Conservation (phyloP, 1,140 invertebrate species). For the Anoplolepis gracilipes region DNA sequence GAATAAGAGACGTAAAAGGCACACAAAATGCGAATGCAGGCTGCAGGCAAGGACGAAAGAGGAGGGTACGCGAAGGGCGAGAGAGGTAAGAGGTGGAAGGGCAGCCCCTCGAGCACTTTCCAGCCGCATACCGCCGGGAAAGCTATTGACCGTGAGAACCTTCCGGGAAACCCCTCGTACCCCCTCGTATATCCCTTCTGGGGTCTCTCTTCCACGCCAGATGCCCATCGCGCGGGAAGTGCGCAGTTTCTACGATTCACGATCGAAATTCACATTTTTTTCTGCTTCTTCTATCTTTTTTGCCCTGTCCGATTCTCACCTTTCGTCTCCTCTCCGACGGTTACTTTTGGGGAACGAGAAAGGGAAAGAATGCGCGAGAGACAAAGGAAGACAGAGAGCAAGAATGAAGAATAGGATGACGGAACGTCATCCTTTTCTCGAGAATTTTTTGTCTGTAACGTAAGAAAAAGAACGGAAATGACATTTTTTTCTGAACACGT, state of each 20-base stretch:
- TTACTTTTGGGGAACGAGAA: slow-evolving; percentile 44
- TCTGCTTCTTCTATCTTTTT: slow-evolving; percentile 4
- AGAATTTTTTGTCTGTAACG: background rate
- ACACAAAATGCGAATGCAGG: background rate
- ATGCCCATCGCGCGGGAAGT: slow-evolving; percentile 82
- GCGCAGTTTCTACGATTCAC: slow-evolving; percentile 63
- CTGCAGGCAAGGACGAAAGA: slow-evolving; percentile 12
- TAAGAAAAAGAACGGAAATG: background rate
- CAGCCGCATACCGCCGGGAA: slow-evolving; percentile 73
- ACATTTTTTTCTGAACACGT: slow-evolving; percentile 1
- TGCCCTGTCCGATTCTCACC: background rate
- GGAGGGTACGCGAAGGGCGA: background rate
- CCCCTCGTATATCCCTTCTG: slow-evolving; percentile 34
- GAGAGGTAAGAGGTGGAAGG: slow-evolving; percentile 5
- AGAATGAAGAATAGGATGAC: background rate
- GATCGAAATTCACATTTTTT: slow-evolving; percentile 71
- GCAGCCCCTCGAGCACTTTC: slow-evolving; percentile 66
- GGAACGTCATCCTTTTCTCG: background rate
- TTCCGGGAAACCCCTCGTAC: slow-evolving; percentile 79
- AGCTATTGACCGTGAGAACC: slow-evolving; percentile 86
- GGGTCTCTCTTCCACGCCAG: slow-evolving; percentile 81
- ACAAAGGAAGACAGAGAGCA: background rate
- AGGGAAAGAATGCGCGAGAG: background rate
- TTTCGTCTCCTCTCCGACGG: slow-evolving; percentile 24
- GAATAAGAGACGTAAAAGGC: background rate